A percentile compares a stretch with the other conserved stretches of the same genome.
These are phyloP conservation scores for Tenodera sinensis DNA, from an alignment of 2,888 invertebrate species.

Conservation along the genomic window DNA sequence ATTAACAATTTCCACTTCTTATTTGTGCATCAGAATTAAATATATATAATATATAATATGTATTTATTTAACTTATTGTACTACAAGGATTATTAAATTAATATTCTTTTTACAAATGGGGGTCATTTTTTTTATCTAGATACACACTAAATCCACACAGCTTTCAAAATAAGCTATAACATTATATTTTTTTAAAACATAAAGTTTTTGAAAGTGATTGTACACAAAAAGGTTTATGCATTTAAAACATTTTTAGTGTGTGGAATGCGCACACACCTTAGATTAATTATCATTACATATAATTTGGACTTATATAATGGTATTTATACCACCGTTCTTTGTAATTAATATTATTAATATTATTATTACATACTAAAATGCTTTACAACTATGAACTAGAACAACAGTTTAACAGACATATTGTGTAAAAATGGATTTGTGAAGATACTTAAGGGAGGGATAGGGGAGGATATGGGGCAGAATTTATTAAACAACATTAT, in stretches of 20 bases:
- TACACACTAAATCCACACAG: slow-evolving; percentile 15
- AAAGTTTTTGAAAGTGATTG: slow-evolving; percentile 11
- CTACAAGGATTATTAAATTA: slow-evolving; percentile 21
- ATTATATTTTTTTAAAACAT: background rate
- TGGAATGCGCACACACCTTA: background rate
- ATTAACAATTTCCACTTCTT: background rate
- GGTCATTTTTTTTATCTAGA: background rate
- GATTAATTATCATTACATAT: slow-evolving; percentile 16
- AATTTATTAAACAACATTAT: background rate
- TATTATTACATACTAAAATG: background rate
- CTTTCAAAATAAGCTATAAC: slow-evolving; percentile 18
- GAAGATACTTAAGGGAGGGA: background rate
- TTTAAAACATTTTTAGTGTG: slow-evolving; percentile 1
- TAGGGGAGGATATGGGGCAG: background rate
- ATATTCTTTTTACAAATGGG: slow-evolving; percentile 14
- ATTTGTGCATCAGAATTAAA: slow-evolving; percentile 18
- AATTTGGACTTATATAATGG: slow-evolving; percentile 17
- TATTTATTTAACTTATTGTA: slow-evolving; percentile 14
- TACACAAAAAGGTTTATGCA: slow-evolving; percentile 11
- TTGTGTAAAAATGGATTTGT: slow-evolving; percentile 12
- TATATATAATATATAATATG: slow-evolving; percentile 1
- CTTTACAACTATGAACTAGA: slow-evolving; percentile 17
- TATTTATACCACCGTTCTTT: background rate
- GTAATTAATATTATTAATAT: background rate
- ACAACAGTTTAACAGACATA: slow-evolving; percentile 12